Evolutionary conservation across 2,888 invertebrate species (phyloP).

Genomic region (Philopedon plagiatum): DNA sequence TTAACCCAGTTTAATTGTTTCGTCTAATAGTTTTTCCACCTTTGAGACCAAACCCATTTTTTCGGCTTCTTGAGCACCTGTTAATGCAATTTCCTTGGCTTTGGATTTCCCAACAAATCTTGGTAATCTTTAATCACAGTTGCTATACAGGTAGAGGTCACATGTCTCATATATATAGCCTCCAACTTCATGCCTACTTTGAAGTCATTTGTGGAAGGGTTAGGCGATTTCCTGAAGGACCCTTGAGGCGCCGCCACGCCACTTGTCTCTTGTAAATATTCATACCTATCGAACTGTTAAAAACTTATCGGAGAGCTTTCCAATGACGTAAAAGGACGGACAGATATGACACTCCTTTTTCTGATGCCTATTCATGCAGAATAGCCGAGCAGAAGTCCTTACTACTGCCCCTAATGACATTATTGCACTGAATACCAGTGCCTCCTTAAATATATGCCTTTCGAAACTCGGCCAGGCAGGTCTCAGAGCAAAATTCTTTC

Average conservation of each 20-base stretch:
- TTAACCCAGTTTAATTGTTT: conserved; percentile 95
- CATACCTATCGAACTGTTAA: conserved; percentile 90
- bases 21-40: conserved; percentile 87
- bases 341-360: conserved; percentile 73
- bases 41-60: conserved; percentile 92
- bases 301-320: conserved; percentile 77
- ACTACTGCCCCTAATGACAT: conserved; percentile 85
- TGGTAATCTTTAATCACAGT: conserved; percentile 91
- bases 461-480: conserved; percentile 89
- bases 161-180: conserved; percentile 94
- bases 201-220: conserved; percentile 92
- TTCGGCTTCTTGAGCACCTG: conserved; percentile 95
- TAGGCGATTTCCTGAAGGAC: conserved; percentile 88
- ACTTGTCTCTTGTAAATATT: conserved; percentile 74
- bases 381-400: conserved; percentile 89
- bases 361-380: conserved; percentile 88
- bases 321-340: conserved; percentile 66
- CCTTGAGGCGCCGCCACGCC: conserved; percentile 86
- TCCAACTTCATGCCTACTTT: conserved; percentile 93
- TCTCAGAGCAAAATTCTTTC: conserved; percentile 93
- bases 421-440: conserved; percentile 89
- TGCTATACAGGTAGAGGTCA: conserved; percentile 96
- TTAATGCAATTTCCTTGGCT: conserved; percentile 98
- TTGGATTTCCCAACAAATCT: conserved; percentile 94
- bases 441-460: conserved; percentile 88